Evolutionary conservation across 2,113 vertebrate genomes (phyloP).

Genomic region (Rhinichthys klamathensis): DNA sequence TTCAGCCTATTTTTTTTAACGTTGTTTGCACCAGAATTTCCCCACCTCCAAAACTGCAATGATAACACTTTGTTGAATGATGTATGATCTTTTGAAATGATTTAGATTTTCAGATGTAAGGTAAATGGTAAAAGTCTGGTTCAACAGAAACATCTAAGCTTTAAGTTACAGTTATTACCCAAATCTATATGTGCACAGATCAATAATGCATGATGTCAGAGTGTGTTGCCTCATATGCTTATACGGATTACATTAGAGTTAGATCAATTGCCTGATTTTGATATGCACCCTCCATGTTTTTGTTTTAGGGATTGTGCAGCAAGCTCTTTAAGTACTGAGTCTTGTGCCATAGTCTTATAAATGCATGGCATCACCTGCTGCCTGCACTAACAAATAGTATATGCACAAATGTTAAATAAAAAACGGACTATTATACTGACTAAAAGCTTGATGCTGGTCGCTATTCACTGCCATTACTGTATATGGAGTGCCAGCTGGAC

Average conservation of each 20-base stretch:
- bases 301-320: not conserved
- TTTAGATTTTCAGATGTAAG: not conserved
- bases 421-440: not conserved
- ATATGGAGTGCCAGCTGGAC: too few relatives aligned
- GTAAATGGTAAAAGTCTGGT: not conserved
- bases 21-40: not conserved
- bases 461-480: too few relatives aligned
- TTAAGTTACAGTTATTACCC: not conserved
- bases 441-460: too few relatives aligned
- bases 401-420: too few relatives aligned
- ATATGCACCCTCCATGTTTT: not conserved
- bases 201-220: slow-evolving; percentile 1
- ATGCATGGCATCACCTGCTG: slow-evolving; percentile 8
- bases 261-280: slow-evolving; percentile 15
- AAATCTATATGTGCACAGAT: not conserved
- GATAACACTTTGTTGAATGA: not conserved
- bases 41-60: not conserved
- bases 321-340: slow-evolving; percentile 1
- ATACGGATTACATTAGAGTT: slow-evolving; percentile 20
- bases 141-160: not conserved
- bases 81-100: not conserved
- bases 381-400: not conserved
- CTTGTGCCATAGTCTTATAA: not conserved
- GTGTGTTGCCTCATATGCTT: not conserved
- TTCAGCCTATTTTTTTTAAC: not conserved